Conservation (phyloP, 2,888 invertebrate genomes). For the Drosophila helvetica region DNA sequence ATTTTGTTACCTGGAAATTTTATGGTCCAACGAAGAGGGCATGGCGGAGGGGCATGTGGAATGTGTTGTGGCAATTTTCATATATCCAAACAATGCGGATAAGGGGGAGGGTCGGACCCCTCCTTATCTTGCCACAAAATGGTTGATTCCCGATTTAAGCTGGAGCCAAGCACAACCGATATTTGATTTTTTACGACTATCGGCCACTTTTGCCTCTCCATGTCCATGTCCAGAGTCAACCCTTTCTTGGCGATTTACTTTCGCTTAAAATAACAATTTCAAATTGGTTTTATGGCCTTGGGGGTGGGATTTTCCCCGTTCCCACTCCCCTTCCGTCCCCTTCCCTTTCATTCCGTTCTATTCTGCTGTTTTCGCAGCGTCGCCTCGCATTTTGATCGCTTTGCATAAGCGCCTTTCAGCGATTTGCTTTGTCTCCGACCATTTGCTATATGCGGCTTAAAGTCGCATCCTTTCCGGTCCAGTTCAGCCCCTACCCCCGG, state of each 20-base stretch:
- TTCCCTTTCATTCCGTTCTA: slow-evolving; percentile 8
- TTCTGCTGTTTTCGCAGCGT: slow-evolving; percentile 34
- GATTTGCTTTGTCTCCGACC: slow-evolving; percentile 53
- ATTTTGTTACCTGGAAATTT: slow-evolving; percentile 73
- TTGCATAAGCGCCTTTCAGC: slow-evolving; percentile 77
- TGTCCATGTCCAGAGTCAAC: slow-evolving; percentile 3
- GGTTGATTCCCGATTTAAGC: slow-evolving; percentile 58
- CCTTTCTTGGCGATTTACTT: slow-evolving; percentile 49
- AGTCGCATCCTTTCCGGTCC: slow-evolving; percentile 38
- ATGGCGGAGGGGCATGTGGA: not conserved
- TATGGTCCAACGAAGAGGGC: slow-evolving; percentile 25
- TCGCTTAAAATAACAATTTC: slow-evolving; percentile 79
- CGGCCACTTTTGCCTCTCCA: slow-evolving; percentile 23
- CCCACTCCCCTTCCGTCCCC: slow-evolving; percentile 10
- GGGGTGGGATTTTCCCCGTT: slow-evolving; percentile 64
- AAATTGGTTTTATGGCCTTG: slow-evolving; percentile 79
- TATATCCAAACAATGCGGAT: slow-evolving; percentile 27
- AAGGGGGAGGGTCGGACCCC: slow-evolving; percentile 2
- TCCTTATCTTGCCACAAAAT: slow-evolving; percentile 58
- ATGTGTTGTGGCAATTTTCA: slow-evolving; percentile 40
- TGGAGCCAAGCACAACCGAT: slow-evolving; percentile 55
- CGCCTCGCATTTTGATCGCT: slow-evolving; percentile 62
- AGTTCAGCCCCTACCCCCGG: not conserved
- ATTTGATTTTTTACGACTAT: slow-evolving; percentile 77
- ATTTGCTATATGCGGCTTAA: slow-evolving; percentile 50